Base-by-base conservation (phyloP, 2,888 invertebrate species). In the Euplexia lucipara region DNA sequence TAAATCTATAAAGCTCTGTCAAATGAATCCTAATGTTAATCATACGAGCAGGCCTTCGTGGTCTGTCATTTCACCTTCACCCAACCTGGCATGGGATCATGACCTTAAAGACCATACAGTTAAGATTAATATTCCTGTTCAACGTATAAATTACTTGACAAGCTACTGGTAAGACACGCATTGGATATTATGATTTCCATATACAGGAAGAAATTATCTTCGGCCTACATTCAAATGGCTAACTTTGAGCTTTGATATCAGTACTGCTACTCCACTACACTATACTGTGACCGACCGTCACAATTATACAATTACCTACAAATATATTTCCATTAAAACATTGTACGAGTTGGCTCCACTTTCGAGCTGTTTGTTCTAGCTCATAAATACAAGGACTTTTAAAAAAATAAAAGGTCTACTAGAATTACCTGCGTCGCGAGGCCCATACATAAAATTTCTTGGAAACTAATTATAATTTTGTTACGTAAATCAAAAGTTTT, bases 21-120 rank as follows among this genome's bases (percentile, higher is more conserved):
- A 62, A 68, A 68, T 45, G 71, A 70, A 70, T 70, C 71, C 18
- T n/a, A 34, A 68, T 6, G 14, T 63, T 70, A 34, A 18, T 44
- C 63, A 18, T 1, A 20, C 12, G 18, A 34, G 44, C 66, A 30
- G 4, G 32, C n/a, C 9, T 49, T 9, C 41, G n/a, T n/a, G n/a
- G n/a, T 56, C n/a, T 32, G 72, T 64, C 72, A 34, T 49, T 56
- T 65, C 56, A 69, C 65, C 69, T 49, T 7, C 8, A 49, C 54
- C 41, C 12, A 44, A n/a, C 48, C 20, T 44, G 9, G 10, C 30
- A 57, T 2, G 34, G 39, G 56, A 69, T 69, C 65, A 39, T 49
- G 42, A 20, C 65, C 44, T 45, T 8, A 18, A 18, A 47, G 16
- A 0, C 61, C 48, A 70, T 42, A 70, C 30, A 39, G 32, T n/a